Evolutionary conservation across 2,797 vertebrate species (phyloP).

Genomic region (Danio kyathit): DNA sequence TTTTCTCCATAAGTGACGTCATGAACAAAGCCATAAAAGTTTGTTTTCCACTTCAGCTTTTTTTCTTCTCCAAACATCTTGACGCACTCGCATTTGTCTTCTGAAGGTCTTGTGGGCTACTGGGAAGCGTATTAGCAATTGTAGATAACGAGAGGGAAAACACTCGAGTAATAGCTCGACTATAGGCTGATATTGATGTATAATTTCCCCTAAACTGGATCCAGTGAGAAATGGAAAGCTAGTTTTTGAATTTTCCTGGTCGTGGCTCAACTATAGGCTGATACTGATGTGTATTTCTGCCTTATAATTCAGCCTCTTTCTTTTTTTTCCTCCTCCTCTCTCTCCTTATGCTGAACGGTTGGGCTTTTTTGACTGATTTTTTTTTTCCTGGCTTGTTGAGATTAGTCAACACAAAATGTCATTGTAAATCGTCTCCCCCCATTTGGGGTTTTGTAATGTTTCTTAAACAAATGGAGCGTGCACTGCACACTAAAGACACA

Average conservation of each 20-base stretch:
- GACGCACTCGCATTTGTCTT: slow-evolving; percentile 6
- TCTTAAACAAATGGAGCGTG: slow-evolving; percentile 73
- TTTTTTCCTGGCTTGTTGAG: slow-evolving; percentile 52
- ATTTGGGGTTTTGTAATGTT: slow-evolving; percentile 76
- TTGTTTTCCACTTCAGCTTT: slow-evolving; percentile 52
- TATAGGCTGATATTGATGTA: slow-evolving; percentile 47
- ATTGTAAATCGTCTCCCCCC: slow-evolving; percentile 72
- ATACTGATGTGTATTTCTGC: slow-evolving; percentile 37
- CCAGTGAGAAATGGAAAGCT: slow-evolving; percentile 15
- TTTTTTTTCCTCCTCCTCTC: not conserved
- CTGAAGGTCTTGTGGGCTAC: slow-evolving; percentile 34
- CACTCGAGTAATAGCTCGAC: slow-evolving; percentile 47
- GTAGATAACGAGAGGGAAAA: slow-evolving; percentile 47
- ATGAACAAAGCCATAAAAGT: slow-evolving; percentile 57
- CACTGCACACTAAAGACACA: slow-evolving; percentile 76
- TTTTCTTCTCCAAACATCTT: slow-evolving; percentile 2
- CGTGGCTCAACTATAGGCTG: slow-evolving; percentile 44
- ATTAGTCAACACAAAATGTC: slow-evolving; percentile 55
- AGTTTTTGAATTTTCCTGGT: slow-evolving; percentile 53
- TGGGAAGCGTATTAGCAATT: slow-evolving; percentile 51
- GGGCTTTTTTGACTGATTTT: slow-evolving; percentile 64
- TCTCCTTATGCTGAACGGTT: slow-evolving; percentile 57
- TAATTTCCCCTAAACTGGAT: slow-evolving; percentile 18
- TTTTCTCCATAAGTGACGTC: slow-evolving; percentile 25
- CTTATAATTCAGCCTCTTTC: slow-evolving; percentile 45